phyloP scores from a whole-genome alignment of 2,888 invertebrate genomes.

The Drosophila neotestacea region DNA sequence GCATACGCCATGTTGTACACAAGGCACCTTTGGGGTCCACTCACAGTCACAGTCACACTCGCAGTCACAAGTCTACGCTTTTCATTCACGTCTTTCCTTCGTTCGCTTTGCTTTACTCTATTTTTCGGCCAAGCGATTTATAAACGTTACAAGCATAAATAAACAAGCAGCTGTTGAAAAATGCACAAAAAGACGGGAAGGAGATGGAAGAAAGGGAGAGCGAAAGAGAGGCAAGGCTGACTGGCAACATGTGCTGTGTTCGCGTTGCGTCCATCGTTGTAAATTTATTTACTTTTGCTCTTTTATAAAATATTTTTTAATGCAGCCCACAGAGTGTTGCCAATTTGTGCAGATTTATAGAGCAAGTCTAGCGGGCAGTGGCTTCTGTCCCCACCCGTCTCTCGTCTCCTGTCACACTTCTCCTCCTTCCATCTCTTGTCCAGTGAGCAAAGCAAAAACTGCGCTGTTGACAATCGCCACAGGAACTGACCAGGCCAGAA shows the following conservation, averaged over 20 bases:
- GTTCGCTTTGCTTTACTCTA: slow-evolving; percentile 23
- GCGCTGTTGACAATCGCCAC: slow-evolving; percentile 78
- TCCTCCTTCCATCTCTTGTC: background rate
- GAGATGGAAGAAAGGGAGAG: slow-evolving; percentile 5
- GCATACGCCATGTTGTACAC: slow-evolving; percentile 67
- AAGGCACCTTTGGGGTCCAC: slow-evolving; percentile 53
- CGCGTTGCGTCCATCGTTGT: slow-evolving; percentile 54
- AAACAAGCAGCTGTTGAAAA: slow-evolving; percentile 73
- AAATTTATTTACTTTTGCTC: slow-evolving; percentile 79
- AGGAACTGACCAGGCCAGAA: slow-evolving; percentile 56
- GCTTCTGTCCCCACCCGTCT: background rate
- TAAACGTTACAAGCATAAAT: slow-evolving; percentile 82
- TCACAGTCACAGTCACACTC: slow-evolving; percentile 20
- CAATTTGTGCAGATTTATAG: slow-evolving; percentile 82
- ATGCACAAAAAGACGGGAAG: slow-evolving; percentile 27
- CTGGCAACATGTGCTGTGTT: slow-evolving; percentile 72
- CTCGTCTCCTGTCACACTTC: background rate
- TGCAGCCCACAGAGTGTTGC: slow-evolving; percentile 80
- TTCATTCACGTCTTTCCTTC: slow-evolving; percentile 30
- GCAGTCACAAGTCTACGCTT: slow-evolving; percentile 27
- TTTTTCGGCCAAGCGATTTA: slow-evolving; percentile 73
- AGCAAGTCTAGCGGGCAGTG: slow-evolving; percentile 29
- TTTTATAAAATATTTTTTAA: slow-evolving; percentile 81
- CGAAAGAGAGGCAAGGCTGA: slow-evolving; percentile 29
- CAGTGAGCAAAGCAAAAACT: slow-evolving; percentile 49